Percentiles rank a stretch among this genome's conserved stretches.
These are phyloP conservation scores for Delphinus delphis DNA, from an alignment of 2,113 vertebrate species.

Conservation along the genomic window DNA sequence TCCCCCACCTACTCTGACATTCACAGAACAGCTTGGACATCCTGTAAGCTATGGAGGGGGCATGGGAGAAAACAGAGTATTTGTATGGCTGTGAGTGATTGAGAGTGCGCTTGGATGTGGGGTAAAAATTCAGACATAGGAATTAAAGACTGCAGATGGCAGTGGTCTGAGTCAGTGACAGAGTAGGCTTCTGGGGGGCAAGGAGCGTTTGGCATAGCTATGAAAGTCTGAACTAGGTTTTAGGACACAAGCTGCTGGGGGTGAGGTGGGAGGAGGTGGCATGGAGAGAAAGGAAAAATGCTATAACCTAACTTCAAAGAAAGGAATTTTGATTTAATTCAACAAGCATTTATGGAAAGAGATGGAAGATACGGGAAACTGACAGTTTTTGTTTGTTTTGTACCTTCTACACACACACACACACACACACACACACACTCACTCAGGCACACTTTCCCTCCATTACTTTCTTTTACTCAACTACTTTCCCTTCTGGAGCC, in stretches of 20 bases:
- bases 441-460: background rate
- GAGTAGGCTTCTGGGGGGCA: too few species aligned
- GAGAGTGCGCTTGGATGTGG: background rate
- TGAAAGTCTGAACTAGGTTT: background rate
- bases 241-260: background rate
- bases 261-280: background rate
- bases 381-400: background rate
- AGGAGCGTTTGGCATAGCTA: background rate
- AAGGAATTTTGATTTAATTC: background rate
- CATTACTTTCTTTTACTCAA: background rate
- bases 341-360: background rate
- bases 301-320: background rate
- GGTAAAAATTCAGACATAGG: background rate
- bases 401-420: background rate
- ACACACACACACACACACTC: background rate
- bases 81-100: background rate
- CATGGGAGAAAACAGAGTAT: background rate
- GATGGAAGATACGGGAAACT: background rate
- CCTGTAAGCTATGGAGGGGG: background rate
- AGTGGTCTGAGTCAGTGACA: background rate
- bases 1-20: background rate
- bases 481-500: background rate
- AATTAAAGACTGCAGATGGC: background rate
- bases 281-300: background rate
- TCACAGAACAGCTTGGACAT: background rate